Conservation (phyloP, 2,113 vertebrate species). For the Osmerus mordax region DNA sequence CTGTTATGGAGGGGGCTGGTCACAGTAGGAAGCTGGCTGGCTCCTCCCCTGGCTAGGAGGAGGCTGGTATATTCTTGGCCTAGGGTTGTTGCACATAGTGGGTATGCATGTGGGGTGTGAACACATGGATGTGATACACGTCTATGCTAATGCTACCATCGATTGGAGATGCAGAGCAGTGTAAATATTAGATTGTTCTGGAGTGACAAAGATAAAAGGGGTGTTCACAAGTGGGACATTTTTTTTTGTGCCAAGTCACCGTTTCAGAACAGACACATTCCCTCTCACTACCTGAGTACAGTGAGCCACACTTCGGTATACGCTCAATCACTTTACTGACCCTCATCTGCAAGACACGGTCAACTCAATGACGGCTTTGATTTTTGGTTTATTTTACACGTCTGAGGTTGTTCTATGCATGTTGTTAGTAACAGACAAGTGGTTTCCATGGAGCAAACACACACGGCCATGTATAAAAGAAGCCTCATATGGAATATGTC, state of each 20-base stretch:
- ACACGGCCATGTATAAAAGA: not conserved
- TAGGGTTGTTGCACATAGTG: constrained; percentile 12
- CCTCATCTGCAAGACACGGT: not conserved
- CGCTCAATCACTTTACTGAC: not conserved
- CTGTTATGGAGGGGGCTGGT: constrained; percentile 46
- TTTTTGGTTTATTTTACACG: not conserved
- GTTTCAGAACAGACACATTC: no score
- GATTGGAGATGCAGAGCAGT: not conserved
- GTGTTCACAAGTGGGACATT: no score
- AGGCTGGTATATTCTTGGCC: constrained; percentile 1
- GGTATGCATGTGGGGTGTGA: no score
- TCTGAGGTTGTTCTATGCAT: not conserved
- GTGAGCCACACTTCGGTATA: not conserved
- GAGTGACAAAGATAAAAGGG: not conserved
- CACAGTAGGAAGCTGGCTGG: constrained; percentile 42
- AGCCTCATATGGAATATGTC: constrained; percentile 25
- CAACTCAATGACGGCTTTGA: not conserved
- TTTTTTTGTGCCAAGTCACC: no score
- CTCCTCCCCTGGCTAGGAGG: constrained; percentile 24
- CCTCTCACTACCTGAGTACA: not conserved
- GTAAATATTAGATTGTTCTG: not conserved
- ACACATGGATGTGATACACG: not conserved
- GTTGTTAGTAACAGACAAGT: not conserved
- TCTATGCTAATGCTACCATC: not conserved
- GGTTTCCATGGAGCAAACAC: not conserved